These are phyloP conservation scores for Chauna torquata DNA, from an alignment of 2,113 vertebrate genomes.

Conservation along the genomic window DNA sequence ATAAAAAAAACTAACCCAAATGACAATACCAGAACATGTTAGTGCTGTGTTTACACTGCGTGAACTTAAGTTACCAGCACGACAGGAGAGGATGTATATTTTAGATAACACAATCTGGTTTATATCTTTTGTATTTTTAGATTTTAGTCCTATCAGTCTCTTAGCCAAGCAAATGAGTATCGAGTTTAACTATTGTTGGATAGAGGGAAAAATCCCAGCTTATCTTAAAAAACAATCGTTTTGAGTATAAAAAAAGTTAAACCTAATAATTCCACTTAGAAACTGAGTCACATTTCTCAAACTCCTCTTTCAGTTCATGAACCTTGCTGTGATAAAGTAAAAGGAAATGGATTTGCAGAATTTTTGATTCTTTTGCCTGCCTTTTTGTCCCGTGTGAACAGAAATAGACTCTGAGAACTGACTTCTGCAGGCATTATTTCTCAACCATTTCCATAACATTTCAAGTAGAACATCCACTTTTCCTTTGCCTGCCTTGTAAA, in stretches of 20 bases:
- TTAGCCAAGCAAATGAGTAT: conserved; percentile 46
- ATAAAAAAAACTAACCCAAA: background rate
- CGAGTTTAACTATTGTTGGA: conserved; percentile 34
- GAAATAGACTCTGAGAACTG: conserved; percentile 39
- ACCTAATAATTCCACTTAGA: conserved; percentile 9
- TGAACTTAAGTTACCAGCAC: conserved; percentile 61
- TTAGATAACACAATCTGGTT: conserved; percentile 76
- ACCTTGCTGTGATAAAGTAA: background rate
- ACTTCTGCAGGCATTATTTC: conserved; percentile 39
- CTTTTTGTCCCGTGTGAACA: background rate
- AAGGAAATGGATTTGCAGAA: conserved; percentile 26
- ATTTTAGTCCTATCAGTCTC: conserved; percentile 63
- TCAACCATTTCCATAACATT: conserved; percentile 37
- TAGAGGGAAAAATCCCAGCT: background rate
- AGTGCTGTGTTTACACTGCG: conserved; percentile 35
- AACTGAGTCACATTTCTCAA: background rate
- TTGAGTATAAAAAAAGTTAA: background rate
- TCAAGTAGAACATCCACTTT: conserved; percentile 45
- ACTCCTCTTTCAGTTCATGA: background rate
- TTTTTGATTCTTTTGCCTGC: background rate
- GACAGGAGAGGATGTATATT: conserved; percentile 76
- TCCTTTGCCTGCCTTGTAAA: conserved; percentile 33
- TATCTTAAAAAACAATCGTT: background rate
- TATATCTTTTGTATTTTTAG: conserved; percentile 65
- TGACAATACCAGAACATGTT: conserved; percentile 40